Base-by-base conservation (phyloP, 2,888 invertebrate genomes). In the Rambutsinella grinnellia region DNA sequence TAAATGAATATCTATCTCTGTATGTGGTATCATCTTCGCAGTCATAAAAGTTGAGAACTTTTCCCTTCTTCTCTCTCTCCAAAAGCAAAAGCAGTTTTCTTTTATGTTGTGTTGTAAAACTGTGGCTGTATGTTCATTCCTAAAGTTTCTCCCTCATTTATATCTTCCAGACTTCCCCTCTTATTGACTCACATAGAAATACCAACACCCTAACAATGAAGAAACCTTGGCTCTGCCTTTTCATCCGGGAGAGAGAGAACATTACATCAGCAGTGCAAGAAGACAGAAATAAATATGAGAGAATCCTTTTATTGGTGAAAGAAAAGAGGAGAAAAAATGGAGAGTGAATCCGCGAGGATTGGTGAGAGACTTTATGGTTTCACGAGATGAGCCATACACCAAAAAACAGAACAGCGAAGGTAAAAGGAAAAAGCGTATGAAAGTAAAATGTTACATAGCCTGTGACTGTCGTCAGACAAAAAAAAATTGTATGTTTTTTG, bases 321-420 rank as follows among this genome's bases (percentile, higher is more conserved):
- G 75, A 68, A 62, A 78, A 63, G 70, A 67, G 66, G n/a, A 56
- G 21, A 56, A 27, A 46, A 51, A 24, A 21, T 36, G 58, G 60
- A 53, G 46, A 63, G 47, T n/a, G 58, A 60, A 54, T 57, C 58
- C 28, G 17, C 26, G 56, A 76, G 74, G 67, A 79, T 62, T 72
- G 68, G 65, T 70, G 67, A 27, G 75, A 68, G 61, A 71, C 68
- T 75, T 79, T 77, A 71, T 75, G 77, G 79, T 78, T 79, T 77
- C 75, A 53, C 26, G 71, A 63, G 77, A 61, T 54, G 74, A 78
- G 75, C 63, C 61, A 54, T 58, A 58, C 58, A 65, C 61, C 61
- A 5, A 13, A 19, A 15, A 21, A 24, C 21, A 15, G 10, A 57
- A 15, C 27, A 57, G 27, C 10, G 2, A 57, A 57, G 57, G 13